Evolutionary conservation across 2,888 invertebrate genomes (phyloP).

Genomic region (Gymnosoma rotundatum): DNA sequence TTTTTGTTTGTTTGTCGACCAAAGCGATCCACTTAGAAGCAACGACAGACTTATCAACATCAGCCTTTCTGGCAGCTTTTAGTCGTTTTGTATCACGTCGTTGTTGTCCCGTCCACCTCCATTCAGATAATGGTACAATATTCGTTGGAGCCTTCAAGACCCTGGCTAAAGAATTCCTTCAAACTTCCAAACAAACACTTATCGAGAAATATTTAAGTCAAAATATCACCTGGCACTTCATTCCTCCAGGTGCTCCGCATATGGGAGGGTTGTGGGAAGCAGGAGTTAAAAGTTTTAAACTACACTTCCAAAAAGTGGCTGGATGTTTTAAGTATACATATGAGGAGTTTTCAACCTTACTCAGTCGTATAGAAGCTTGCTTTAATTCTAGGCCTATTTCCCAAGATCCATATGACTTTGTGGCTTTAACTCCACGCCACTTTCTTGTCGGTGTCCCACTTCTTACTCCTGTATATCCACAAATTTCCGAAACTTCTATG

Average conservation of each 20-base stretch:
- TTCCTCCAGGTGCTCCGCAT: too few species aligned
- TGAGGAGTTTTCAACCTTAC: not conserved
- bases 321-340: not conserved
- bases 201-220: not conserved
- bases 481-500: not conserved
- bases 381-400: not conserved
- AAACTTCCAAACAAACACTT: not conserved
- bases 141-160: too few species aligned
- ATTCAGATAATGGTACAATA: too few species aligned
- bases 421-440: too few species aligned
- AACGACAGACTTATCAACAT: too few species aligned
- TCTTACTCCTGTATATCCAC: too few species aligned
- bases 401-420: not conserved
- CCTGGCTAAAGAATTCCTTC: too few species aligned
- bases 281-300: not conserved
- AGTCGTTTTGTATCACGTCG: constrained; percentile 1
- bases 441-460: too few species aligned
- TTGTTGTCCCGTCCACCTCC: not conserved
- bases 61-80: too few species aligned
- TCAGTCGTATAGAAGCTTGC: not conserved
- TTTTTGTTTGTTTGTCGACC: too few species aligned
- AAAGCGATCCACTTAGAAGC: too few species aligned
- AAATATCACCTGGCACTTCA: not conserved
- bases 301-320: not conserved
- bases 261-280: not conserved